Percentiles rank a stretch among this genome's conserved stretches.
phyloP scores from a whole-genome alignment of 92 coral and sea anemone species.

The Palythoa caribaeorum region DNA sequence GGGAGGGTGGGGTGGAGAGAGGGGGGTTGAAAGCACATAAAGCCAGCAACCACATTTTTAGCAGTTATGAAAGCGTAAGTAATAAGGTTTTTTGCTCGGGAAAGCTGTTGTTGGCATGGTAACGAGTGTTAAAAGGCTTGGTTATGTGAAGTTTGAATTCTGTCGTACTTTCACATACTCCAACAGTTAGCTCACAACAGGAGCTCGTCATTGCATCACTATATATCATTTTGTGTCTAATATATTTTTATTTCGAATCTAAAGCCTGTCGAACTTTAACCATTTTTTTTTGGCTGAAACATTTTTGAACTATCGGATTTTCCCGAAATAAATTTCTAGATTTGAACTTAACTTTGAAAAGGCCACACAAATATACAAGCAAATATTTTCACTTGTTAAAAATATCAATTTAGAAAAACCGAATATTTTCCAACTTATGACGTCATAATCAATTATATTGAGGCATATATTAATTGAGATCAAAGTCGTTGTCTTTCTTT shows the following conservation, averaged over 20 bases:
- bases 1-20: too few relatives aligned
- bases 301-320: not conserved
- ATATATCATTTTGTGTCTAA: not conserved
- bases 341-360: not conserved
- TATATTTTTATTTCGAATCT: not conserved
- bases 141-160: not conserved
- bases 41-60: too few relatives aligned
- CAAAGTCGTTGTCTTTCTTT: not conserved
- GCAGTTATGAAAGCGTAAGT: not conserved
- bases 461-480: not conserved
- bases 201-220: not conserved
- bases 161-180: not conserved
- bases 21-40: too few relatives aligned
- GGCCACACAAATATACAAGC: not conserved
- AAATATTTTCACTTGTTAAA: not conserved
- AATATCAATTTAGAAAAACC: not conserved
- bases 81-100: not conserved
- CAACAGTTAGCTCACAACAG: not conserved
- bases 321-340: not conserved
- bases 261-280: not conserved
- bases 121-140: not conserved
- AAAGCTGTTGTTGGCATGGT: not conserved
- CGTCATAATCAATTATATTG: too few relatives aligned
- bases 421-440: not conserved
- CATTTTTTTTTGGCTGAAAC: not conserved